phyloP scores from a whole-genome alignment of 2,113 vertebrate species.

The Xerus inauris region DNA sequence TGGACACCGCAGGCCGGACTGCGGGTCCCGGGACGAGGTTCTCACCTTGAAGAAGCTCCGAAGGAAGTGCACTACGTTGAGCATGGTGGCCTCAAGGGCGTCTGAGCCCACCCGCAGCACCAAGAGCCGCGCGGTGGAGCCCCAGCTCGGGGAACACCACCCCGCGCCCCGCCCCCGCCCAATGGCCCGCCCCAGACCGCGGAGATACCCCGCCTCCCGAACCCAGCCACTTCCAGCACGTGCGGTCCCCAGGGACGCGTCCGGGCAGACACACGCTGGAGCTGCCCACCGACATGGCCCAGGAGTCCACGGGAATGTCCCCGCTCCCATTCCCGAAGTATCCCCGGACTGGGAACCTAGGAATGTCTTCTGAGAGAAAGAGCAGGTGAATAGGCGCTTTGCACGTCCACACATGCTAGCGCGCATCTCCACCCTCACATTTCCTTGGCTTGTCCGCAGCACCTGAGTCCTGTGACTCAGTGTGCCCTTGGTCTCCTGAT shows the following conservation, averaged over 20 bases:
- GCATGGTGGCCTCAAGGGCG: slow-evolving; percentile 86
- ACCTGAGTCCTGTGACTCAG: background rate
- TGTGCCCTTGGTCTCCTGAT: background rate
- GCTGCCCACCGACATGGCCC: rapidly evolving
- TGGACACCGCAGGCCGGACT: rapidly evolving
- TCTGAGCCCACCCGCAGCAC: background rate
- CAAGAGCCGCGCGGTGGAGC: rapidly evolving
- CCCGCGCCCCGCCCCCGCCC: slow-evolving; percentile 17
- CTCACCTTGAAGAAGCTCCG: slow-evolving; percentile 93
- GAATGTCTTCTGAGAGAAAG: background rate
- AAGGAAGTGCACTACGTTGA: slow-evolving; percentile 91
- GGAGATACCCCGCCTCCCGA: background rate
- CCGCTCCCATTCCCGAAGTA: too few species aligned
- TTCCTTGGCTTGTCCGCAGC: background rate
- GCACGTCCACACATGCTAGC: too few species aligned
- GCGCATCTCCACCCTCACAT: background rate
- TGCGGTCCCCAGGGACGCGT: background rate
- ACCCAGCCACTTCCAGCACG: background rate
- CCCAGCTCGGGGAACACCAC: too few species aligned
- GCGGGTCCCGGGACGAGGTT: slow-evolving; percentile 37
- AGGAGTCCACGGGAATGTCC: rapidly evolving
- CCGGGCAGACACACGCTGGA: rapidly evolving
- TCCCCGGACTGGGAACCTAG: background rate
- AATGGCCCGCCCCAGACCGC: background rate
- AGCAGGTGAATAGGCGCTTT: background rate